Evolutionary conservation across 1,140 invertebrate species (phyloP), one percentile per base, ranked within the genome.

Genomic region (Caenorhabditis inopinata): DNA sequence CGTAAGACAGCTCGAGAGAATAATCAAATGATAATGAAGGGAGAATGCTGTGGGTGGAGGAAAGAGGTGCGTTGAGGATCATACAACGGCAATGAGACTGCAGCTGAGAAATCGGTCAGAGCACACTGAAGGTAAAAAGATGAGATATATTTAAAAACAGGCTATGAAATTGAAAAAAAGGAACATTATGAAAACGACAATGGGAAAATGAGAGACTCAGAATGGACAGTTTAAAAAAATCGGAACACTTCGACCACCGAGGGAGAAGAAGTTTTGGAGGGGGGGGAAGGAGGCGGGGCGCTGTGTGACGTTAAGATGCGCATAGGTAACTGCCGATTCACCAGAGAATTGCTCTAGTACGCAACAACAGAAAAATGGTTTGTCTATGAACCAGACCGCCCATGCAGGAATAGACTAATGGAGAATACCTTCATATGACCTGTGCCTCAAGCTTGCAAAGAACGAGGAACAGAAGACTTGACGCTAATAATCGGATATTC

Each of bases 171-270:
- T 1, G 11, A 32, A 16, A 29, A 21, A 32, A 32, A 16, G 11
- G 49, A 11, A 53, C 14, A n/a, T n/a, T n/a, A n/a, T 6, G 7
- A 27, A 2, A 32, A 58, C 1, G 14, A 53, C 23, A 53, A 53
- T 1, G 4, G 23, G 1, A 27, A 27, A 53, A 11, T 1, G 23
- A 27, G 7, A 9, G 27, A 53, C 23, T 11, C 48, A 6, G 48
- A 23, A 23, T 23, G 23, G 27, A 42, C 23, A 38, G 58, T 68
- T 68, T 21, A 68, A 38, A 68, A 38, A 16, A n/a, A 42, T 68
- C n/a, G 32, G 58, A 68, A 68, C 58, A 38, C 58, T 21, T 42
- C 58, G 58, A 68, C 58, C 58, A 68, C 58, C 58, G 58, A 68
- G 58, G 58, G 38, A 32, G 58, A 68, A 68, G 58, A 68, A 32